Evolutionary conservation across 1,140 invertebrate species (phyloP).

Genomic region (Calycopis cecrops): DNA sequence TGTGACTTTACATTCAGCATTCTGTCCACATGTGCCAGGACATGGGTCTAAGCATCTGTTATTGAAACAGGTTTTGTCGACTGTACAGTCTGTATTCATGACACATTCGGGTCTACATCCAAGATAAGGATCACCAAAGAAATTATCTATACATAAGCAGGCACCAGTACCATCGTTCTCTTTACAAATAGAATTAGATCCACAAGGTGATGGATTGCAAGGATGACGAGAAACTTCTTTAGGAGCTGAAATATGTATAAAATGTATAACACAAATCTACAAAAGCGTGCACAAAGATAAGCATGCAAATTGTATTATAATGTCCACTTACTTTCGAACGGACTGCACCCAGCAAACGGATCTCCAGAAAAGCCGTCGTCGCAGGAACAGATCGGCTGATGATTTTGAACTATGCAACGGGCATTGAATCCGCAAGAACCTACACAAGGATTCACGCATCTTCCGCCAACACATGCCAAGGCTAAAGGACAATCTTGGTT

Average conservation of each 20-base stretch:
- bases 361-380: conserved; percentile 86
- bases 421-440: conserved; percentile 90
- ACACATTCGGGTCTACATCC: conserved; percentile 88
- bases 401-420: conserved; percentile 84
- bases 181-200: conserved; percentile 86
- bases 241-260: conserved; percentile 57
- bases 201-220: conserved; percentile 89
- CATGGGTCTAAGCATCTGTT: conserved; percentile 91
- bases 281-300: conserved; percentile 28
- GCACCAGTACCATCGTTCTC: conserved; percentile 85
- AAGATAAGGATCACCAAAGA: conserved; percentile 88
- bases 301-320: conserved; percentile 25
- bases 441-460: conserved; percentile 87
- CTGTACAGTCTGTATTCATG: conserved; percentile 86
- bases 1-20: conserved; percentile 87
- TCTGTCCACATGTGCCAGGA: conserved; percentile 85
- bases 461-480: conserved; percentile 85
- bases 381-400: conserved; percentile 86
- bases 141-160: conserved; percentile 87
- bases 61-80: conserved; percentile 84
- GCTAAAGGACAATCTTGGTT: conserved; percentile 87
- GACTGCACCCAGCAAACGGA: conserved; percentile 86
- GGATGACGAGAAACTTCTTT: conserved; percentile 76
- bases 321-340: conserved; percentile 77
- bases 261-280: conserved; percentile 23